Evolutionary conservation across 2,797 vertebrate species (phyloP).

Genomic region (Neoniphon sammara): DNA sequence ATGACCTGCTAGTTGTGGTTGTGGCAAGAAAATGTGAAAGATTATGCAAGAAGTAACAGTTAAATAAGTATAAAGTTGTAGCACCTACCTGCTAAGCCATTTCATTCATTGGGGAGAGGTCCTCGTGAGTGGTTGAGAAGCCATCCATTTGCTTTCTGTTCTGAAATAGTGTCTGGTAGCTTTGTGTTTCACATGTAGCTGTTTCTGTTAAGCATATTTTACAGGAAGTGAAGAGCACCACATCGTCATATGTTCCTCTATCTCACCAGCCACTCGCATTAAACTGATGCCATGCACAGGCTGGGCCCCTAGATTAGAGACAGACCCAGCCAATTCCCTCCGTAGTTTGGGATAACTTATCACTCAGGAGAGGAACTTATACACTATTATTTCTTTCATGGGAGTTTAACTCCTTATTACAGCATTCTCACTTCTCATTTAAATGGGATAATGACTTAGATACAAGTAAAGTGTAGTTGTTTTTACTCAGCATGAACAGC

Average conservation of each 20-base stretch:
- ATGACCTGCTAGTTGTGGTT: constrained; percentile 7
- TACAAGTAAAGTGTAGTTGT: neutral
- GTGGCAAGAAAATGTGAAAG: constrained; percentile 35
- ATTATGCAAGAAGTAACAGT: constrained; percentile 35
- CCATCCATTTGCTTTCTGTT: constrained; percentile 60
- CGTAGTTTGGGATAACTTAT: constrained; percentile 46
- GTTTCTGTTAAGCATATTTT: constrained; percentile 76
- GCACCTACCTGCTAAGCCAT: constrained; percentile 67
- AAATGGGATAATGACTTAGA: neutral
- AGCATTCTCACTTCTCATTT: constrained; percentile 1
- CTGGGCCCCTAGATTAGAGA: constrained; percentile 83
- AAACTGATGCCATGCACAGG: constrained; percentile 77
- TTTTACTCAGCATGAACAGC: neutral
- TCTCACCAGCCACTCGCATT: constrained; percentile 81
- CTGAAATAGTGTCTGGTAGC: constrained; percentile 34
- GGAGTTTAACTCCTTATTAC: neutral
- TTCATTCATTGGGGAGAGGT: constrained; percentile 33
- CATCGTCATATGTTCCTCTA: constrained; percentile 86
- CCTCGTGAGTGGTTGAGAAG: constrained; percentile 24
- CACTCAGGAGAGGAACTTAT: constrained; percentile 24
- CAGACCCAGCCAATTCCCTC: constrained; percentile 47
- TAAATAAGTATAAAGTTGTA: constrained; percentile 23
- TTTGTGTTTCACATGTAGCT: constrained; percentile 72
- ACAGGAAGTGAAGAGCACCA: constrained; percentile 85
- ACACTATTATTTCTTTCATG: constrained; percentile 5